A percentile compares a stretch with the other conserved stretches of the same genome.
phyloP scores from a whole-genome alignment of 2,797 vertebrate species.

The Poecile montanus region DNA sequence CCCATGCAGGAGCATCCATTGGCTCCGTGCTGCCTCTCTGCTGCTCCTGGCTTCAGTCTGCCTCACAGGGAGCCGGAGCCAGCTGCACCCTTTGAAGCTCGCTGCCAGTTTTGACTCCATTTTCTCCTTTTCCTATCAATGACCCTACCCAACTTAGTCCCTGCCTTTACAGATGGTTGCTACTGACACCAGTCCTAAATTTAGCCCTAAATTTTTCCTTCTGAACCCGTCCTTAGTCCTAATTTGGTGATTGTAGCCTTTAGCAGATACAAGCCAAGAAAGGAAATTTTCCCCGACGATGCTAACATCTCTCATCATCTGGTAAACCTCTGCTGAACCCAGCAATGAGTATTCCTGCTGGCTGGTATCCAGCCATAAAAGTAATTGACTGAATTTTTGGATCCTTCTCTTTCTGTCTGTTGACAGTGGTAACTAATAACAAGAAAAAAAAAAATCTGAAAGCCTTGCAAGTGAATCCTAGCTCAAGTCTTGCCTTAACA shows the following conservation, averaged over 20 bases:
- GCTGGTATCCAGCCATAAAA: constrained; percentile 17
- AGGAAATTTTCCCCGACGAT: constrained; percentile 19
- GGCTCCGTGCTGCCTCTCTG: neutral
- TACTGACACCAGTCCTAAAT: constrained; percentile 15
- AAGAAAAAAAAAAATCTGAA: neutral
- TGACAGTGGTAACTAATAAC: constrained; percentile 56
- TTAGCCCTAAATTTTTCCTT: constrained; percentile 23
- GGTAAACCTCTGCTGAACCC: neutral
- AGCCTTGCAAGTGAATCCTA: neutral
- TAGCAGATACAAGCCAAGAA: constrained; percentile 38
- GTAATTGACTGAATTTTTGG: constrained; percentile 11
- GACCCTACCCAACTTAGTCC: neutral
- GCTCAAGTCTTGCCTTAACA: neutral
- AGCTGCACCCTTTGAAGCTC: neutral
- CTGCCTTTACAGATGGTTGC: neutral
- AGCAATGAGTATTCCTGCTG: neutral
- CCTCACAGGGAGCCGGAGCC: accelerated
- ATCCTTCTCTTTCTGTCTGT: constrained; percentile 31
- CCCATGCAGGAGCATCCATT: neutral
- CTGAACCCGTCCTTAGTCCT: constrained; percentile 10
- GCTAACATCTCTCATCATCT: constrained; percentile 4
- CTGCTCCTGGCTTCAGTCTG: neutral
- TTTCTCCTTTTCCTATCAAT: neutral
- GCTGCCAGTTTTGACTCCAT: neutral
- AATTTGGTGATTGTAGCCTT: constrained; percentile 33